These are phyloP conservation scores for Cephus nigrinus DNA, from an alignment of 2,888 invertebrate species.

Conservation along the genomic window DNA sequence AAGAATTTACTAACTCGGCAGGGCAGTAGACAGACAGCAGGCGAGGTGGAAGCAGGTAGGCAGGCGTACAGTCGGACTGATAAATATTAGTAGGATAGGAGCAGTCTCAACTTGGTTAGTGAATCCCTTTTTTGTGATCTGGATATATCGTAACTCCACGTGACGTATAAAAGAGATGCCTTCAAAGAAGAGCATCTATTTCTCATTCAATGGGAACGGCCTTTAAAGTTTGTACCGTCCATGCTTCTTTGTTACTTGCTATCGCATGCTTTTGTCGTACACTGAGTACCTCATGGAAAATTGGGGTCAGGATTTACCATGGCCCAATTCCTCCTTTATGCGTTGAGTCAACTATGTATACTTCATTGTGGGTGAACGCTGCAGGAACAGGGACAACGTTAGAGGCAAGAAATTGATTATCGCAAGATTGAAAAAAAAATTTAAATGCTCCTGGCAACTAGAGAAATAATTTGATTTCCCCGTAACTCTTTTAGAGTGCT, in stretches of 20 bases:
- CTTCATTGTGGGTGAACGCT: not conserved
- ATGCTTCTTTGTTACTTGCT: conserved; percentile 39
- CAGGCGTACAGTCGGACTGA: not conserved
- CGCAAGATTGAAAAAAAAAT: not conserved
- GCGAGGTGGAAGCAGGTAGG: not conserved
- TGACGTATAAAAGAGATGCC: not conserved
- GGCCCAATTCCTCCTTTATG: not conserved
- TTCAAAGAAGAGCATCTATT: no score
- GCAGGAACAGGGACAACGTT: not conserved
- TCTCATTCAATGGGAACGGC: no score
- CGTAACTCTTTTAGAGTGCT: not conserved
- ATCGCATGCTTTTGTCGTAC: conserved; percentile 46
- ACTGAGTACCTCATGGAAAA: conserved; percentile 33
- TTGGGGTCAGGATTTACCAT: not conserved
- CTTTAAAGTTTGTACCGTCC: not conserved
- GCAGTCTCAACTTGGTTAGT: not conserved
- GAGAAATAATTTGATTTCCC: not conserved
- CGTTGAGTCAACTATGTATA: not conserved
- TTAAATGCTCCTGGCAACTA: not conserved
- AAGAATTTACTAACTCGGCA: not conserved
- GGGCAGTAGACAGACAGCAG: not conserved
- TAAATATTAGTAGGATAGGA: not conserved
- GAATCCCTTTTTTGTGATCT: not conserved
- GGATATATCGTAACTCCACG: not conserved
- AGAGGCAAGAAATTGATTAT: not conserved